Base-by-base conservation (phyloP, 1,140 invertebrate genomes). In the Rhyzopertha dominica region DNA sequence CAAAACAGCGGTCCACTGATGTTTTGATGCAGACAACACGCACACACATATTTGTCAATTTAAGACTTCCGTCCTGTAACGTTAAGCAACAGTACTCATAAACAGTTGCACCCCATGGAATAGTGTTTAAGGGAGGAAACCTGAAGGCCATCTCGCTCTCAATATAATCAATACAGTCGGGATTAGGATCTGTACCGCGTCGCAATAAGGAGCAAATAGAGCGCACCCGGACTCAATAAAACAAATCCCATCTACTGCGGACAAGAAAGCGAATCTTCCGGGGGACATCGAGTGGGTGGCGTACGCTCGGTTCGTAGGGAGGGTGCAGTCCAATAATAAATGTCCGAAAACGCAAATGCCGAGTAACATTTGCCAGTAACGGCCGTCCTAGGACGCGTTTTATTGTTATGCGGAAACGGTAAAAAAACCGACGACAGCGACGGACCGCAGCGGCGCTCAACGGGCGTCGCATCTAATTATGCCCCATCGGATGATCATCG, bases 401-500 rank as follows among this genome's bases (percentile, higher is more conserved):
- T 66, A 65, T 63, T 63, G 64, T 59, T 59, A 64, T 66, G 59
- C 63, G 63, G 61, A 63, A 64, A 63, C 61, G 53, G 55, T 64
- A 66, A 66, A 65, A 63, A 58, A 60, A 50, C 61, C 62, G 61
- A 63, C 61, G 61, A 63, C 62, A 58, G 47, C 31, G 41, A 10
- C 34, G 28, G 28, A 31, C 51, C 17, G 36, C 34, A 42, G 47
- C 48, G 58, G 47, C 48, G 43, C 34, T 54, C 46, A 37, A 35
- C 38, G 46, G 31, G 43, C 51, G 43, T 50, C 58, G 62, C 61
- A 63, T 63, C 61, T 63, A 63, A 63, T 63, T 63, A 62, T 53
- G 45, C 29, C 19, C 24, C 51, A 44, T 44, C 51, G 42, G 37
- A 38, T 53, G 47, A 53, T 53, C 49, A 53, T 53, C 45, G 51